Base-by-base conservation (phyloP, 2,113 vertebrate species). In the Alectura lathami region DNA sequence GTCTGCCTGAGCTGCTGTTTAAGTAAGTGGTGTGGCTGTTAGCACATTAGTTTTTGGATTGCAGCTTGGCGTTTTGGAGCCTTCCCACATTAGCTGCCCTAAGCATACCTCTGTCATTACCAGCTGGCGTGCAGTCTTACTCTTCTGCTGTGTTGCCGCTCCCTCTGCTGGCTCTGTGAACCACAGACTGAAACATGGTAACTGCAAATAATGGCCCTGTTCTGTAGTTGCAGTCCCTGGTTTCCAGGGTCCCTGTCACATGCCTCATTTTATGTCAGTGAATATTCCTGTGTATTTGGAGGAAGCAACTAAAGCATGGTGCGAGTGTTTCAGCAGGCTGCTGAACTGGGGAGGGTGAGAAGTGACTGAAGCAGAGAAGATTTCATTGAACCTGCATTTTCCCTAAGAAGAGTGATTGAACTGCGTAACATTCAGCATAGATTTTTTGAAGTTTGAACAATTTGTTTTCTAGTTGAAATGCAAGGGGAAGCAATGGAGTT, bases 51-150 rank as follows among this genome's bases (percentile, higher is more conserved):
- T 21, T 75, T 84, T 47, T 34, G 24, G 9, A 4, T 5, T 24
- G 57, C 0, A 1, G 34, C 32, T n/a, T 27, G 70, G 42, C 11
- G 8, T 29, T 70, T 48, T 34, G 40, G 47, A 22, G 17, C 38
- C 36, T 66, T 84, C 8, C 40, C 6, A 0, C 29, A 34, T 42
- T 6, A 27, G 62, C 21, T 54, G 67, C 50, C 21, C 34, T 36
- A 47, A 50, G 23, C 34, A 1, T 26, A 6, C 23, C n/a, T 26
- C 48, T 48, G 47, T 51, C 59, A 30, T 48, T 15, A 26, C 13
- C 3, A 9, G 0, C 2, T 0, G 7, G 23, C 34, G 30, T 20
- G 26, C 40, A 0, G 11, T 48, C n/a, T 30, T 18, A 5, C 6
- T 60, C 9, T 57, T 66, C 32, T 17, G 53, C 29, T 16, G 53